phyloP scores from a whole-genome alignment of 2,113 vertebrate genomes.

The Piliocolobus tephrosceles region DNA sequence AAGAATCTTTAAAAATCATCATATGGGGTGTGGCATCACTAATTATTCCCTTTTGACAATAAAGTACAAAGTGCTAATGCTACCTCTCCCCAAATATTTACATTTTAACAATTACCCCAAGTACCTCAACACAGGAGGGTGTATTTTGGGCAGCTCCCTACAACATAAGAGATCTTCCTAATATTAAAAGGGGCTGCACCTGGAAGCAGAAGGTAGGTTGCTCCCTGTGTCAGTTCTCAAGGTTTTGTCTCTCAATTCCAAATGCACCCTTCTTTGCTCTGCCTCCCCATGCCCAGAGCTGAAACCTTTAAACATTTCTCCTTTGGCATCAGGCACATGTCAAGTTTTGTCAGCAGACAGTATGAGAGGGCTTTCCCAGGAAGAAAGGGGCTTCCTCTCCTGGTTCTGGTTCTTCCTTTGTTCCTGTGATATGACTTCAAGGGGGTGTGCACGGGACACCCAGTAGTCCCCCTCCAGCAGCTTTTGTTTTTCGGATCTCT shows the following conservation, averaged over 20 bases:
- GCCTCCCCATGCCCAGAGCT: too few species aligned
- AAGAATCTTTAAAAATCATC: not conserved
- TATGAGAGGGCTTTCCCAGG: not conserved
- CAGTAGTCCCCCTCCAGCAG: not conserved
- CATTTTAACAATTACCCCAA: not conserved
- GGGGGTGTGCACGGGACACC: not conserved
- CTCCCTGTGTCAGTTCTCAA: too few species aligned
- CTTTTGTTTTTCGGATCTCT: too few species aligned
- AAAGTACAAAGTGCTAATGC: too few species aligned
- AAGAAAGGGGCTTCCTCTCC: not conserved
- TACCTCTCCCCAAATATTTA: not conserved
- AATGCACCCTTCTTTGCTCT: not conserved
- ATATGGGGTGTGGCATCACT: accelerated
- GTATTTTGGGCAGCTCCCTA: not conserved
- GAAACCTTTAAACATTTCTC: not conserved
- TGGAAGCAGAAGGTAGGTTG: not conserved
- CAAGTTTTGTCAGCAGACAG: not conserved
- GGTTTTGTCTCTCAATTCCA: not conserved
- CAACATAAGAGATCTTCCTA: not conserved
- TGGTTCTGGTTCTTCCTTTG: not conserved
- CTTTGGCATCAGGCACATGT: too few species aligned
- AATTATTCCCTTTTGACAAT: not conserved
- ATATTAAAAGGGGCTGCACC: not conserved
- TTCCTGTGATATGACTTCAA: not conserved
- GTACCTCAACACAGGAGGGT: not conserved